phyloP scores from a whole-genome alignment of 2,113 vertebrate genomes.

The Bos javanicus region DNA sequence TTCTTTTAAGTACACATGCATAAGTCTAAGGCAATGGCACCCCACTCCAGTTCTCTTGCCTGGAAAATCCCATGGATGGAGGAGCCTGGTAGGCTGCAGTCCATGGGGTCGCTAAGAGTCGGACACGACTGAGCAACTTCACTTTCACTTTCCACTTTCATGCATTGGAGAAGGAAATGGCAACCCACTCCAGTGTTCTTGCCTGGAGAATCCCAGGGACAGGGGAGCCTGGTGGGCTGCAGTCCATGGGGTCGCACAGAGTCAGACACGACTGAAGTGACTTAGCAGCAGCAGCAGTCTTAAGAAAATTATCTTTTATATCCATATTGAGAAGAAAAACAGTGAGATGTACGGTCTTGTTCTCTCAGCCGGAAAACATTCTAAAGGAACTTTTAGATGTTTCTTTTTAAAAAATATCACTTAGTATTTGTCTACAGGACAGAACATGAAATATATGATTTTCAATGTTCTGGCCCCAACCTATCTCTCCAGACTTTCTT shows the following conservation, averaged over 20 bases:
- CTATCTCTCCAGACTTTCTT: not conserved
- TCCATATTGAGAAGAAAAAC: not conserved
- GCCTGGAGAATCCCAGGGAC: too few relatives aligned
- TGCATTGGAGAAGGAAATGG: too few relatives aligned
- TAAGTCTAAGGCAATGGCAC: not conserved
- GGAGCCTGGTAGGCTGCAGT: too few relatives aligned
- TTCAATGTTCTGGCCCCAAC: not conserved
- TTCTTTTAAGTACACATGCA: not conserved
- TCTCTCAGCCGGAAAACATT: not conserved
- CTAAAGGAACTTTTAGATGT: not conserved
- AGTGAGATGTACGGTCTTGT: not conserved
- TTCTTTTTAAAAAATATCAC: not conserved
- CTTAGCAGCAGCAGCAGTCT: not conserved
- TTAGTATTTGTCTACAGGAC: not conserved
- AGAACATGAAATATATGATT: not conserved
- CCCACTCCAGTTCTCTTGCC: too few relatives aligned
- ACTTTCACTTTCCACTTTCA: too few relatives aligned
- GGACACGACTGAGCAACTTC: too few relatives aligned
- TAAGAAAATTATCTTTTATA: not conserved
- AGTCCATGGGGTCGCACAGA: too few relatives aligned
- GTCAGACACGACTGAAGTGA: too few relatives aligned
- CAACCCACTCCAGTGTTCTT: too few relatives aligned
- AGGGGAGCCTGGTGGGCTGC: too few relatives aligned
- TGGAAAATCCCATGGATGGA: too few relatives aligned
- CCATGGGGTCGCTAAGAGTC: too few relatives aligned